Evolutionary conservation across 2,888 invertebrate species (phyloP).

Genomic region (Drosophila neotestacea): DNA sequence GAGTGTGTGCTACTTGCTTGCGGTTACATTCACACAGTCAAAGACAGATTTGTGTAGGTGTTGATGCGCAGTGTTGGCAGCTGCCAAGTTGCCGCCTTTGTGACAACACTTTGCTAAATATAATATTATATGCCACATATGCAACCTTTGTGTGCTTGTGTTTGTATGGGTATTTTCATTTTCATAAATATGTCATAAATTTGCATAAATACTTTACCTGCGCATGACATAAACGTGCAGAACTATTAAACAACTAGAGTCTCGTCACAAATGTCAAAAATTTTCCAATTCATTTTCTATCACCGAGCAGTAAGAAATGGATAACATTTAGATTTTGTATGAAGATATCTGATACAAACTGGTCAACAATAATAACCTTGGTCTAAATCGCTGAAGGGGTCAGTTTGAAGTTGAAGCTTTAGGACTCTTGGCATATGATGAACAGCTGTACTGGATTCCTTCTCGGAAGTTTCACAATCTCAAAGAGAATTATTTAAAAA

Average conservation of each 20-base stretch:
- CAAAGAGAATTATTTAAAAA: neutral
- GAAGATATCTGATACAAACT: neutral
- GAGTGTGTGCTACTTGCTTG: slow-evolving; percentile 38
- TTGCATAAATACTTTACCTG: slow-evolving; percentile 60
- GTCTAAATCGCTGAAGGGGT: no score
- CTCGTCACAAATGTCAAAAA: neutral
- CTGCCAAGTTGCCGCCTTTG: slow-evolving; percentile 73
- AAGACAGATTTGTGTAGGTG: slow-evolving; percentile 49
- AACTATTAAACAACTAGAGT: slow-evolving; percentile 12
- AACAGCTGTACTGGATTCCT: neutral
- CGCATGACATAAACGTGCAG: slow-evolving; percentile 15
- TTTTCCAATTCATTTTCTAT: neutral
- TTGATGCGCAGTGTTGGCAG: slow-evolving; percentile 77
- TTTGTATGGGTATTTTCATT: slow-evolving; percentile 47
- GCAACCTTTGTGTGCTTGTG: neutral
- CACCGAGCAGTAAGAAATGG: neutral
- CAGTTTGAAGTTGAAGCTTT: no score
- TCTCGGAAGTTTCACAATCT: neutral
- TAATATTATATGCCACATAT: slow-evolving; percentile 11
- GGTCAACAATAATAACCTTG: neutral
- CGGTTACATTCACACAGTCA: slow-evolving; percentile 30
- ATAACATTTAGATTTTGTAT: neutral
- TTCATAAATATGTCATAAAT: slow-evolving; percentile 72
- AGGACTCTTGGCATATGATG: neutral
- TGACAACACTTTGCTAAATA: slow-evolving; percentile 64